A percentile compares a stretch with the other conserved stretches of the same genome.
Conservation (phyloP, 2,888 invertebrate genomes). For the Lasioglossum vierecki region DNA sequence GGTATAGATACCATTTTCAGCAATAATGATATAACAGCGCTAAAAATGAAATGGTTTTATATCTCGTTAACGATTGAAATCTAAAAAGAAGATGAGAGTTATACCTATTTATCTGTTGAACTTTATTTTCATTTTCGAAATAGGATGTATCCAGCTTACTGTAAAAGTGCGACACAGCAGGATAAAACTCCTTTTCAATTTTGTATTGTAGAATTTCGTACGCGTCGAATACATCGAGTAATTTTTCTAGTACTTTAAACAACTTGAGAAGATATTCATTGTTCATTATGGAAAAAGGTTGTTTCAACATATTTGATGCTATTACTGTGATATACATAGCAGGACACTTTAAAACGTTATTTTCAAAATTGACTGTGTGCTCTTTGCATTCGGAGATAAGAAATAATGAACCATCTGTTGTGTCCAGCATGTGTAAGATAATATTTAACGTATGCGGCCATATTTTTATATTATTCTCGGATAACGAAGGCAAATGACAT, state of each 20-base stretch:
- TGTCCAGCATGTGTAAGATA: slow-evolving; percentile 76
- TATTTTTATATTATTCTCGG: slow-evolving; percentile 71
- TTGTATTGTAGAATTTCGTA: slow-evolving; percentile 73
- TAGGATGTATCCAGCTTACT: slow-evolving; percentile 79
- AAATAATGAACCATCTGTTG: slow-evolving; percentile 76
- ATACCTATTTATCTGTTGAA: slow-evolving; percentile 79
- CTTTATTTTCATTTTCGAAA: slow-evolving; percentile 79
- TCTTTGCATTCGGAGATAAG: slow-evolving; percentile 73
- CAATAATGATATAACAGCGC: slow-evolving; percentile 77
- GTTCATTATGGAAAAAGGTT: slow-evolving; percentile 81
- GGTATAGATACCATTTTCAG: slow-evolving; percentile 78
- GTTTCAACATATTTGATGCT: slow-evolving; percentile 75
- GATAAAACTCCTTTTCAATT: slow-evolving; percentile 74
- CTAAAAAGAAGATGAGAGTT: slow-evolving; percentile 24
- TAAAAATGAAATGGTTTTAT: slow-evolving; percentile 61
- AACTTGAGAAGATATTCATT: slow-evolving; percentile 75
- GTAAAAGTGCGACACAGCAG: slow-evolving; percentile 78
- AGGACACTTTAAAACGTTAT: slow-evolving; percentile 69
- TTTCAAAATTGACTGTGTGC: slow-evolving; percentile 66
- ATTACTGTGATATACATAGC: slow-evolving; percentile 72
- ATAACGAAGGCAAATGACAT: slow-evolving; percentile 70
- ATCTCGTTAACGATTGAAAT: neutral
- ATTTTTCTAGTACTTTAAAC: slow-evolving; percentile 75
- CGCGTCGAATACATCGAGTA: slow-evolving; percentile 75
- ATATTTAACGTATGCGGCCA: slow-evolving; percentile 79